Percentiles rank a stretch among this genome's conserved stretches.
Evolutionary conservation across 2,888 invertebrate species (phyloP).

Genomic region (Danaus chrysippus): DNA sequence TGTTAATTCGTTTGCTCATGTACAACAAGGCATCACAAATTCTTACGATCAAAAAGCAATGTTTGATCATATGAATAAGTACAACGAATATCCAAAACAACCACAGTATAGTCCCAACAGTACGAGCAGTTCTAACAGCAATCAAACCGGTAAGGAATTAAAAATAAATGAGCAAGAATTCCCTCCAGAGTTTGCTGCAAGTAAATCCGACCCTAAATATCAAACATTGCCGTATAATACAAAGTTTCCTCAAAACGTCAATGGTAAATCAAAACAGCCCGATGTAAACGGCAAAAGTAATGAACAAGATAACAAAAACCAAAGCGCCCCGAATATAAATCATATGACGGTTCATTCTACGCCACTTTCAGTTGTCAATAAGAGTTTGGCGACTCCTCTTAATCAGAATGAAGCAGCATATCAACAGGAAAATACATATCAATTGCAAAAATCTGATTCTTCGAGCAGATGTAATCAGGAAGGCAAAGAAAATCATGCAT

Average conservation of each 20-base stretch:
- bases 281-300: constrained; percentile 61
- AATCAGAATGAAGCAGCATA: constrained; percentile 79
- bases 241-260: constrained; percentile 84
- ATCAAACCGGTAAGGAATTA: constrained; percentile 69
- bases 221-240: constrained; percentile 95
- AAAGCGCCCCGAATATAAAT: constrained; percentile 59
- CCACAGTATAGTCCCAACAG: constrained; percentile 80
- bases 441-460: constrained; percentile 75
- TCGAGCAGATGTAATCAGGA: constrained; percentile 74
- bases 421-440: constrained; percentile 75
- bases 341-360: constrained; percentile 79
- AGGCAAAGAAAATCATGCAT: constrained; percentile 78
- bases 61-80: constrained; percentile 70
- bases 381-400: constrained; percentile 82
- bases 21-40: constrained; percentile 71
- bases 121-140: constrained; percentile 72
- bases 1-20: constrained; percentile 56
- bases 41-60: constrained; percentile 69
- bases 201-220: constrained; percentile 93
- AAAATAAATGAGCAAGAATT: constrained; percentile 78
- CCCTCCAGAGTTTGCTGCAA: constrained; percentile 85
- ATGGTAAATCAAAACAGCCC: constrained; percentile 59
- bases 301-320: constrained; percentile 58
- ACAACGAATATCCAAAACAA: constrained; percentile 72
- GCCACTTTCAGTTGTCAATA: constrained; percentile 77